Evolutionary conservation across 2,797 vertebrate genomes (phyloP), one percentile per base, ranked within the genome.

Genomic region (Chelon auratus): DNA sequence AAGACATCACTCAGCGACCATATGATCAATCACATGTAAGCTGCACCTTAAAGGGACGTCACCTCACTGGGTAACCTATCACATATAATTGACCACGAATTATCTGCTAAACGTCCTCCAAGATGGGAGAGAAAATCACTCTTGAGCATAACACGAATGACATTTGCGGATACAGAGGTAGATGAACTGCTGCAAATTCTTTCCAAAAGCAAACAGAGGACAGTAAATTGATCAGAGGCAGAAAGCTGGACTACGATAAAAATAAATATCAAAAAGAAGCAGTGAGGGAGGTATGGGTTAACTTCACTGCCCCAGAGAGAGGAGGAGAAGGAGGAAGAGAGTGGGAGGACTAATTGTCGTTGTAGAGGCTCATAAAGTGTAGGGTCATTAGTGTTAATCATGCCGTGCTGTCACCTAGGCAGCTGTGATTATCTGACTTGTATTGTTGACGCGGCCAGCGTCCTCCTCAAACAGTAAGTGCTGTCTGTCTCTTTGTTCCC

Each of bases 351-450:
- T 89, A 85, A 88, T 90, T 88, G 84, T 87, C 84, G 86, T 85
- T 88, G 83, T 84, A 83, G 86, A 86, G 86, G 79, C 77, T 89
- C 84, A 91, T 90, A 89, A 92, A 93, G 87, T 90, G 79, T 42
- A 61, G 78, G 89, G 90, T 92, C 89, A 93, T 94, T 92, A 94
- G 86, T 80, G 90, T 88, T 93, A 94, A 94, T 95, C 92, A 92
- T 73, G 85, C 82, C 77, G 79, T 87, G 91, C 89, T 85, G 89
- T 93, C 92, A 93, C 89, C 85, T 88, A 86, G 87, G 87, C 83
- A 72, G 83, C 89, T 76, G 83, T 82, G 84, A 93, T 91, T 89
- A 90, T 90, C 81, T 82, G 82, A 87, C 88, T 82, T 63, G 83
- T 83, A 83, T 89, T 88, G 78, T 88, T 70, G 80, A 64, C 11